phyloP scores from a whole-genome alignment of 1,140 invertebrate genomes.

The Branchinecta lynchi region DNA sequence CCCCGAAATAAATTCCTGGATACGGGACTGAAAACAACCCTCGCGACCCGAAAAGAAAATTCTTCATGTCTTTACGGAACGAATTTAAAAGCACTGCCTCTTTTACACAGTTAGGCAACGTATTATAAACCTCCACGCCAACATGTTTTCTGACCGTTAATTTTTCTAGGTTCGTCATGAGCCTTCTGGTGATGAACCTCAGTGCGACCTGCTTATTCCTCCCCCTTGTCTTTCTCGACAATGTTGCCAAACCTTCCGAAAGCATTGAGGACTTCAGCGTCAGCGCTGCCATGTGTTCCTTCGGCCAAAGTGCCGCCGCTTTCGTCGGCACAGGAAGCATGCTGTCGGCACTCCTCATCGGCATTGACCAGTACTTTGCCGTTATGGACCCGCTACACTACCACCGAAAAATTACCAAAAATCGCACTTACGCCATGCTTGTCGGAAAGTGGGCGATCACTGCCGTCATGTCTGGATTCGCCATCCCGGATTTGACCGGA shows the following conservation, averaged over 20 bases:
- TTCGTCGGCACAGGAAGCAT: constrained; percentile 40
- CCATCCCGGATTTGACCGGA: constrained; percentile 31
- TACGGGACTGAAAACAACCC: too few relatives aligned
- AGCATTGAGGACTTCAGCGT: constrained; percentile 25
- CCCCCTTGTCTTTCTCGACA: constrained; percentile 40
- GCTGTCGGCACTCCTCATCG: constrained; percentile 59
- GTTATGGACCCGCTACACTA: constrained; percentile 73
- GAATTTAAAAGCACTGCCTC: too few relatives aligned
- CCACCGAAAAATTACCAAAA: constrained; percentile 53
- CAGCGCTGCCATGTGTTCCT: constrained; percentile 30
- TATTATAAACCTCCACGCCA: too few relatives aligned
- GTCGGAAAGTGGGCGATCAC: constrained; percentile 47
- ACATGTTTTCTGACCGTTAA: too few relatives aligned
- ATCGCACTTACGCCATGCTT: constrained; percentile 50
- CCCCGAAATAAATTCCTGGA: too few relatives aligned
- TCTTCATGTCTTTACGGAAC: too few relatives aligned
- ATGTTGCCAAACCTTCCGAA: constrained; percentile 19
- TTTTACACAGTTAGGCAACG: too few relatives aligned
- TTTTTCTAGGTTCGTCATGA: constrained; percentile 47
- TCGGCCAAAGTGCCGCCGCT: constrained; percentile 37
- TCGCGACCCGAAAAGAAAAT: too few relatives aligned
- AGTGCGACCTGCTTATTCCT: constrained; percentile 43
- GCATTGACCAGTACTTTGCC: constrained; percentile 69
- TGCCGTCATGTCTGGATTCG: constrained; percentile 33
- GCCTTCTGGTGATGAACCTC: constrained; percentile 47